Conservation (phyloP, 2,888 invertebrate species). For the Erebia epiphron region DNA sequence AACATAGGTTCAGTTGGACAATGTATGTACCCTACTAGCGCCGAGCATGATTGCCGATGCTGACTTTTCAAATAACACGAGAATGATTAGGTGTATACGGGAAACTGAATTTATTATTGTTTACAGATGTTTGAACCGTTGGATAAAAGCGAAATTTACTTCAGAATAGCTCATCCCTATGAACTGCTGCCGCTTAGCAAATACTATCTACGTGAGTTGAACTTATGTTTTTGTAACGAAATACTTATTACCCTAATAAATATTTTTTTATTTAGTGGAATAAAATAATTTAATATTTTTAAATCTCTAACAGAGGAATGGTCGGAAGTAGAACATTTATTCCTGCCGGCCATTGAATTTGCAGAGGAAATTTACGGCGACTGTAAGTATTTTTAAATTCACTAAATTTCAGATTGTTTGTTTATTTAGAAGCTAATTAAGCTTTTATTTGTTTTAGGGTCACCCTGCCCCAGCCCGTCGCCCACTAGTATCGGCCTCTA, state of each 20-base stretch:
- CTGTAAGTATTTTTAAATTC: slow-evolving; percentile 1
- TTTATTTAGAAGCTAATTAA: background rate
- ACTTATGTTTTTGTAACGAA: background rate
- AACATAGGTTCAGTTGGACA: too few relatives aligned
- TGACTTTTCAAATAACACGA: too few relatives aligned
- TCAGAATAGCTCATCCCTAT: background rate
- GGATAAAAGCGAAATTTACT: slow-evolving; percentile 11
- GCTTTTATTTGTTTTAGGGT: slow-evolving; percentile 6
- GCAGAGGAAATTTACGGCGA: slow-evolving; percentile 8
- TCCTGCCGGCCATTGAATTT: slow-evolving; percentile 1
- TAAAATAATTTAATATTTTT: background rate
- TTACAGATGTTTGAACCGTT: background rate
- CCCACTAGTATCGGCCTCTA: background rate
- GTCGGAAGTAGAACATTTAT: slow-evolving; percentile 15
- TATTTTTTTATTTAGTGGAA: too few relatives aligned
- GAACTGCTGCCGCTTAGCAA: slow-evolving; percentile 10
- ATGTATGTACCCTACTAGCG: too few relatives aligned
- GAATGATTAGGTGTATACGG: background rate
- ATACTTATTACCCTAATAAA: too few relatives aligned
- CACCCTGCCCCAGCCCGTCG: slow-evolving; percentile 11
- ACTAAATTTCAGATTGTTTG: background rate
- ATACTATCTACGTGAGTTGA: slow-evolving; percentile 11
- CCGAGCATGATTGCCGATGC: too few relatives aligned
- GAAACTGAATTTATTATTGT: background rate
- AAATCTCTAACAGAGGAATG: slow-evolving; percentile 17